Conservation (phyloP, 2,888 invertebrate genomes). For the Drosophila acutilabella region DNA sequence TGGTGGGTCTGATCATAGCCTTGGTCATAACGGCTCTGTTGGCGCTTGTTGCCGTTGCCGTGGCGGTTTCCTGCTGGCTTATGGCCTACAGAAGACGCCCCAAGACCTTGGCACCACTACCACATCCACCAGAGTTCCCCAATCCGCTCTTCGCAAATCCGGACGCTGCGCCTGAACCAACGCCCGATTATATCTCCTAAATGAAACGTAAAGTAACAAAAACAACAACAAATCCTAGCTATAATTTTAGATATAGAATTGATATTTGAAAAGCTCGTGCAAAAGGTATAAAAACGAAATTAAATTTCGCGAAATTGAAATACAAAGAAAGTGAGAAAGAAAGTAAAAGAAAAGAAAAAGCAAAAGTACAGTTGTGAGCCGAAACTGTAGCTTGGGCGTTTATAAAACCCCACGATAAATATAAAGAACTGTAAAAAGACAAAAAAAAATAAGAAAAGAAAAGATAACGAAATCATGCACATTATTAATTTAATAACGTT, state of each 20-base stretch:
- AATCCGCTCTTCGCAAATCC: conserved; percentile 95
- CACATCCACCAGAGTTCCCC: conserved; percentile 97
- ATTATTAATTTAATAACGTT: conserved; percentile 56
- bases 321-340: conserved; percentile 1
- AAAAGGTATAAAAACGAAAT: conserved; percentile 73
- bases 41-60: conserved; percentile 96
- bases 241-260: conserved; percentile 64
- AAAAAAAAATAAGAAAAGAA: conserved; percentile 28
- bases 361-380: conserved; percentile 74
- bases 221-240: conserved; percentile 53
- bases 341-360: conserved; percentile 60
- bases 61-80: conserved; percentile 97
- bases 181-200: conserved; percentile 91
- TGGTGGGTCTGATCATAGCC: conserved; percentile 96
- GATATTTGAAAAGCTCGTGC: conserved; percentile 81
- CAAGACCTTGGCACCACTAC: conserved; percentile 94
- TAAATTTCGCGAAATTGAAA: conserved; percentile 55
- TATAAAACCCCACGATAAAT: conserved; percentile 46
- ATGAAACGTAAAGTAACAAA: conserved; percentile 44
- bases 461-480: conserved; percentile 36
- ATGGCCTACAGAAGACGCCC: conserved; percentile 96
- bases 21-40: conserved; percentile 95
- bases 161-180: conserved; percentile 92
- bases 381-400: conserved; percentile 51
- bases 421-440: conserved; percentile 54